Evolutionary conservation across 2,888 invertebrate species (phyloP).

Genomic region (Dendrolimus pini): DNA sequence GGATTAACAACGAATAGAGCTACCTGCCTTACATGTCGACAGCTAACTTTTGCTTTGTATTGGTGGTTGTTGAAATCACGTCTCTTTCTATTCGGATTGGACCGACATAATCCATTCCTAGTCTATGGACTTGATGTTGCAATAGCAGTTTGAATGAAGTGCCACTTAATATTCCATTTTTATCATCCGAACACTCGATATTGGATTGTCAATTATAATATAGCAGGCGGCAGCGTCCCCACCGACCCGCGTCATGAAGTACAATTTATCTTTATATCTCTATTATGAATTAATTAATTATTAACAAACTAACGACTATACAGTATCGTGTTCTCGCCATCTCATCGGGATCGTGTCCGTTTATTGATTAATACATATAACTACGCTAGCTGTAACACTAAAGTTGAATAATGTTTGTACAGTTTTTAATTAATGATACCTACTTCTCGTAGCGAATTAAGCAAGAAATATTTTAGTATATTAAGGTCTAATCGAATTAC

Average conservation of each 20-base stretch:
- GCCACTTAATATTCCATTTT: too few relatives aligned
- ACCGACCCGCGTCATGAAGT: conserved; percentile 40
- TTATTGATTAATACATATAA: conserved; percentile 32
- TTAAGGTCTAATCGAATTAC: conserved; percentile 76
- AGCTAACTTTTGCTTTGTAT: too few relatives aligned
- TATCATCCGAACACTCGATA: too few relatives aligned
- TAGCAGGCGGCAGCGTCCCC: conserved; percentile 22
- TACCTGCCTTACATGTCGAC: too few relatives aligned
- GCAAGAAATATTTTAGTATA: conserved; percentile 73
- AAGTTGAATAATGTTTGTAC: conserved; percentile 65
- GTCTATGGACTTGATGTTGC: too few relatives aligned
- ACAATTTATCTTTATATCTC: conserved; percentile 51
- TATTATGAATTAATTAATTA: conserved; percentile 28
- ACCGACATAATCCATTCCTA: too few relatives aligned
- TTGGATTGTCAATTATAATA: conserved; percentile 8
- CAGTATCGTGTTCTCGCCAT: conserved; percentile 31
- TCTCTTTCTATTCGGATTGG: too few relatives aligned
- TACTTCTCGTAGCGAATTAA: conserved; percentile 69
- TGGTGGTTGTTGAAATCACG: too few relatives aligned
- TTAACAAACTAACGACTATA: conserved; percentile 24
- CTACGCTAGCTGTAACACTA: conserved; percentile 53
- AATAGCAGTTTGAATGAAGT: too few relatives aligned
- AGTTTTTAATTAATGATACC: conserved; percentile 67
- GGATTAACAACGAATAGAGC: too few relatives aligned
- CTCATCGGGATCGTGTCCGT: conserved; percentile 33